A percentile compares a stretch with the other conserved stretches of the same genome.
phyloP scores from a whole-genome alignment of 2,888 invertebrate genomes.

The Heliconius cydno region DNA sequence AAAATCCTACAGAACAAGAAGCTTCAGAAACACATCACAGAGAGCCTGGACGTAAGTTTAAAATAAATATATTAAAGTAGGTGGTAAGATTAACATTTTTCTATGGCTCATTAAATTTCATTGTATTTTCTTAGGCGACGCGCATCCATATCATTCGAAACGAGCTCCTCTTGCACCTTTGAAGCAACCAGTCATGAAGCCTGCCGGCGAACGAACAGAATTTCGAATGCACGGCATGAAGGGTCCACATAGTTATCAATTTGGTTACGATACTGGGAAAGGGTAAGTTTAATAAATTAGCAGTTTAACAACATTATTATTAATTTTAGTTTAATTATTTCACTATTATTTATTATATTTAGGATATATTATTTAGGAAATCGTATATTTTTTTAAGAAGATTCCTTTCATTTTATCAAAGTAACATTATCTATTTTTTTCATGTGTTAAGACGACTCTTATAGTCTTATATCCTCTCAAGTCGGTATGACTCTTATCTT shows the following conservation, averaged over 20 bases:
- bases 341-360: background rate
- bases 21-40: conserved; percentile 70
- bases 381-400: background rate
- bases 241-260: conserved; percentile 92
- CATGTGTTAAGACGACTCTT: background rate
- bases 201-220: conserved; percentile 83
- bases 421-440: background rate
- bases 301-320: background rate
- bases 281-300: conserved; percentile 81
- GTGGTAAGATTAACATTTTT: background rate
- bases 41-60: conserved; percentile 70
- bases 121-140: conserved; percentile 56
- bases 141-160: conserved; percentile 57
- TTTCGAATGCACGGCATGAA: conserved; percentile 93
- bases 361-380: no score
- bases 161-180: conserved; percentile 56
- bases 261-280: conserved; percentile 92
- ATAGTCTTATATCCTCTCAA: background rate
- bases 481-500: background rate
- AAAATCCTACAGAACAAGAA: conserved; percentile 65
- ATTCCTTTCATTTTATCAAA: background rate
- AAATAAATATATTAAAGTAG: background rate
- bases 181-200: conserved; percentile 55
- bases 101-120: background rate
- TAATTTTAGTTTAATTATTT: background rate